Percentiles rank a stretch among this genome's conserved stretches.
Conservation (phyloP, 2,888 invertebrate species). For the Lordiphosa andalusiaca region DNA sequence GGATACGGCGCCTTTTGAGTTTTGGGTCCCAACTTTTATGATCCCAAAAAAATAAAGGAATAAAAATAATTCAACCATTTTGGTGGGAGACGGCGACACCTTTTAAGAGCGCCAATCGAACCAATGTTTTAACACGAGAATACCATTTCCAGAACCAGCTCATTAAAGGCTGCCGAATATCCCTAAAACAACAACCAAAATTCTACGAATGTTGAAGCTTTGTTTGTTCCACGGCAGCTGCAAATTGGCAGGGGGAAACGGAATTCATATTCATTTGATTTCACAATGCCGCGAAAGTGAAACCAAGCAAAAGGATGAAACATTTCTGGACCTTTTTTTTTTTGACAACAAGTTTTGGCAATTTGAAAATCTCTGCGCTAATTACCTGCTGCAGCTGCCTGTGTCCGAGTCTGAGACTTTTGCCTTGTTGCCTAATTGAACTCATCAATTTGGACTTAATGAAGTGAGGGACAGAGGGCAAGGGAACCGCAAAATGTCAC, state of each 20-base stretch:
- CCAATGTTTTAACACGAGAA: constrained; percentile 75
- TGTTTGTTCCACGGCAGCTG: constrained; percentile 35
- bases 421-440: constrained; percentile 78
- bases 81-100: constrained; percentile 64
- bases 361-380: constrained; percentile 77
- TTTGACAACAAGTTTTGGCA: constrained; percentile 63
- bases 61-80: constrained; percentile 34
- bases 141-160: constrained; percentile 70
- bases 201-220: constrained; percentile 59
- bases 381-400: constrained; percentile 54
- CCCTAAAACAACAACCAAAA: constrained; percentile 32
- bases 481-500: constrained; percentile 60
- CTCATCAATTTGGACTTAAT: constrained; percentile 77
- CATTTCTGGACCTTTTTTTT: constrained; percentile 36
- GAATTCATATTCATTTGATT: constrained; percentile 71
- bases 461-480: constrained; percentile 44
- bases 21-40: constrained; percentile 59
- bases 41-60: constrained; percentile 15
- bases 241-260: constrained; percentile 23
- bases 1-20: constrained; percentile 68
- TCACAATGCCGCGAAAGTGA: constrained; percentile 72
- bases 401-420: constrained; percentile 13
- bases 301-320: constrained; percentile 37
- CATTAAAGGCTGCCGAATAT: constrained; percentile 63
- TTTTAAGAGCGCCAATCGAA: constrained; percentile 75